These are phyloP conservation scores for Salpingus planirostris DNA, from an alignment of 2,888 invertebrate species.

Conservation along the genomic window DNA sequence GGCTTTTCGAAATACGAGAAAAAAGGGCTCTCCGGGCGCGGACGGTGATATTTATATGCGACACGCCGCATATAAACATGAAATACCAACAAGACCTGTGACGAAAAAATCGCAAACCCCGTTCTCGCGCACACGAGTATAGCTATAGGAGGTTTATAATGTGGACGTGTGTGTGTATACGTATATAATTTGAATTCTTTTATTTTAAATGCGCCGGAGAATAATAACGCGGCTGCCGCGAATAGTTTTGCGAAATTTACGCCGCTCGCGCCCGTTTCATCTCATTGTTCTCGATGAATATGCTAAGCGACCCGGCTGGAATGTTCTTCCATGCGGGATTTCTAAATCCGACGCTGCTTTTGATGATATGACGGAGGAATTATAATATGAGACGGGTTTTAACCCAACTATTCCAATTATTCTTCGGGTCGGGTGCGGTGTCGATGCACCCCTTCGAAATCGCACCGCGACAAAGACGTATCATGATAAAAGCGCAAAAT, in stretches of 20 bases:
- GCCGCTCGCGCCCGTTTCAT: slow-evolving; percentile 33
- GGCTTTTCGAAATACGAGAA: too few species aligned
- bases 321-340: slow-evolving; percentile 23
- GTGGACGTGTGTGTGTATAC: too few species aligned
- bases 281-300: slow-evolving; percentile 42
- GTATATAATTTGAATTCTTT: slow-evolving; percentile 43
- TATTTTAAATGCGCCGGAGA: slow-evolving; percentile 38
- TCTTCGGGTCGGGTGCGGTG: too few species aligned
- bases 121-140: too few species aligned
- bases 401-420: slow-evolving; percentile 13
- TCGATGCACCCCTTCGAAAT: too few species aligned
- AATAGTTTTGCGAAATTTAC: slow-evolving; percentile 43
- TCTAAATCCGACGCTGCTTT: slow-evolving; percentile 12
- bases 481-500: too few species aligned
- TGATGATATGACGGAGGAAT: slow-evolving; percentile 13
- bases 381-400: slow-evolving; percentile 11
- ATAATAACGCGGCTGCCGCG: slow-evolving; percentile 41
- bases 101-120: slow-evolving; percentile 41
- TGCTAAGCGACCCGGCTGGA: slow-evolving; percentile 35
- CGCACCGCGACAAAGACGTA: too few species aligned
- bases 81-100: slow-evolving; percentile 38
- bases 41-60: slow-evolving; percentile 39
- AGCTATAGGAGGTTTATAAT: too few species aligned
- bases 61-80: slow-evolving; percentile 42
- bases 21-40: too few species aligned